These are phyloP conservation scores for Hyles vespertilio DNA, from an alignment of 1,140 invertebrate species.

Conservation along the genomic window DNA sequence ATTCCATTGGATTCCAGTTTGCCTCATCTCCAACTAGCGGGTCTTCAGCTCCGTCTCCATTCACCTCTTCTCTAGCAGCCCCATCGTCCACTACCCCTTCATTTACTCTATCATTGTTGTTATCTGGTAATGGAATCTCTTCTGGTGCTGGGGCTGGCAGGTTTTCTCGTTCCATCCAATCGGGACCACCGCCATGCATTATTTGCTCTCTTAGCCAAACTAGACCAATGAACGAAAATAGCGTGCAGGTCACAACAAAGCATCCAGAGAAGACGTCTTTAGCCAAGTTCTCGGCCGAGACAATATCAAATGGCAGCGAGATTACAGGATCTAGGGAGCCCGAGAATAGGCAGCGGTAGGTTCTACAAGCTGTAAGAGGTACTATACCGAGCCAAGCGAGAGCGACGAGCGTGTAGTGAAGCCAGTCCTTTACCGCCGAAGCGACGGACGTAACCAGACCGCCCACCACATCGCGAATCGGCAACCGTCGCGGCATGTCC, in stretches of 20 bases:
- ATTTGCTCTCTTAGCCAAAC: slow-evolving; percentile 99
- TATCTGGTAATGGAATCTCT: slow-evolving; percentile 52
- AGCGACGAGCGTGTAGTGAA: slow-evolving; percentile 97
- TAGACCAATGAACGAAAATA: slow-evolving; percentile 97
- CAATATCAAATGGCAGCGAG: slow-evolving; percentile 92
- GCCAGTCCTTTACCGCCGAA: slow-evolving; percentile 95
- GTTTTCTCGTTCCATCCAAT: slow-evolving; percentile 91
- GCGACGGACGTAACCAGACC: slow-evolving; percentile 93
- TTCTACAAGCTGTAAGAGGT: slow-evolving; percentile 96
- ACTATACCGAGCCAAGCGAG: slow-evolving; percentile 98
- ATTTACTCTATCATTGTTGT: slow-evolving; percentile 63
- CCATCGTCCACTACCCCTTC: slow-evolving; percentile 52
- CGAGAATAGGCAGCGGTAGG: slow-evolving; percentile 94
- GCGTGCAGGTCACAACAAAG: slow-evolving; percentile 96
- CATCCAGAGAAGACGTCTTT: slow-evolving; percentile 97
- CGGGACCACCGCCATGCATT: slow-evolving; percentile 96
- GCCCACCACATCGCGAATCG: slow-evolving; percentile 91
- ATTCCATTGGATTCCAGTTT: slow-evolving; percentile 99
- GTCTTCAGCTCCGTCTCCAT: slow-evolving; percentile 69
- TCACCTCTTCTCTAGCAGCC: slow-evolving; percentile 53
- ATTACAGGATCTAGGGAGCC: slow-evolving; percentile 90
- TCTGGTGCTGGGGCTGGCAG: slow-evolving; percentile 56
- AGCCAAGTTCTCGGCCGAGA: slow-evolving; percentile 94
- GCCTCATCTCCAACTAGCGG: slow-evolving; percentile 87
- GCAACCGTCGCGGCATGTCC: slow-evolving; percentile 98